Conservation (phyloP, 2,113 vertebrate genomes). For the Beaufortia kweichowensis region DNA sequence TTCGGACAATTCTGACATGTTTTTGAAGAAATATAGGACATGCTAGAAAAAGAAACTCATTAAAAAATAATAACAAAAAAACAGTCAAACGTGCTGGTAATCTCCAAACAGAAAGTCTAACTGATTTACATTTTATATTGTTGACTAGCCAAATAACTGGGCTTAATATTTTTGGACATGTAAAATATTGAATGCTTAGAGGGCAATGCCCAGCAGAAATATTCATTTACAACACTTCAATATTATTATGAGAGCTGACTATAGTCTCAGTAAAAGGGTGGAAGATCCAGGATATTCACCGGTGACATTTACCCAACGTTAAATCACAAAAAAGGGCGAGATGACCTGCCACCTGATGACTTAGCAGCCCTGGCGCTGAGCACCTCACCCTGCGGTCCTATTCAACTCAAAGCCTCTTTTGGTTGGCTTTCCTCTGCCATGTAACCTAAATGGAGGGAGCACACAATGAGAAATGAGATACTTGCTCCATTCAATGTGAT, state of each 20-base stretch:
- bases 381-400: conserved; percentile 23
- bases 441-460: conserved; percentile 31
- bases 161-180: neutral
- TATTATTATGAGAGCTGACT: neutral
- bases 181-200: neutral
- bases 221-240: neutral
- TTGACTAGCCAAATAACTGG: conserved; percentile 20
- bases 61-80: conserved; percentile 30
- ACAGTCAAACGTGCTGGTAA: conserved; percentile 7
- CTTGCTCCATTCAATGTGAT: conserved; percentile 39
- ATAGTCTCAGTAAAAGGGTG: neutral
- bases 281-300: neutral
- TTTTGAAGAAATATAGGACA: conserved; percentile 50
- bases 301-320: conserved; percentile 36
- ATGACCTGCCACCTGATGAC: conserved; percentile 20
- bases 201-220: too few species aligned
- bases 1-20: conserved; percentile 38
- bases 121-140: neutral
- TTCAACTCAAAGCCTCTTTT: conserved; percentile 30
- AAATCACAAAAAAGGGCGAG: conserved; percentile 28
- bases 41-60: conserved; percentile 27
- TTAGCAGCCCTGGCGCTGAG: conserved; percentile 7
- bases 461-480: conserved; percentile 44
- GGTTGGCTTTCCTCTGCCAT: conserved; percentile 32
- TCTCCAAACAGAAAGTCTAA: conserved; percentile 30